Evolutionary conservation across 2,888 invertebrate species (phyloP), one percentile per base, ranked within the genome.

Genomic region (Idaea straminata): DNA sequence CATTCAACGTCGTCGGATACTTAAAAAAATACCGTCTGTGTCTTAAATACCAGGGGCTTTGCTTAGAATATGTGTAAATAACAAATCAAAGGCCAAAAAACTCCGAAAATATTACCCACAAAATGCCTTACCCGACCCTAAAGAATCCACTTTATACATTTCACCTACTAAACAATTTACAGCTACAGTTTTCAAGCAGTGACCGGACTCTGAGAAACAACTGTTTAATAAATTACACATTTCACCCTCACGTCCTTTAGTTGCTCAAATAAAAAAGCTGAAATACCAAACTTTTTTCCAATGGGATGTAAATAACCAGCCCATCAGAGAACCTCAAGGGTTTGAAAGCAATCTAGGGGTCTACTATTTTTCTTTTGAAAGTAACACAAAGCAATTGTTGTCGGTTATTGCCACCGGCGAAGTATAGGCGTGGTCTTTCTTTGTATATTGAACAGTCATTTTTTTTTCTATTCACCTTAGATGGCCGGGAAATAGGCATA

Each of bases 341-440:
- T 80, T 87, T 86, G 80, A 86, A 88, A 85, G 84, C 86, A 85
- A 87, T 87, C 85, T 83, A 80, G 75, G 76, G 80, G 79, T 80
- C 73, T 82, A 81, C 83, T 83, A 83, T 86, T 86, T 87, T 81
- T 80, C 83, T 86, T 86, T 87, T 83, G 79, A 84, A 79, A 77
- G 78, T 79, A 79, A 86, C 81, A 85, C 87, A 89, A 88, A 85
- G 87, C 88, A 79, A 87, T 88, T 87, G 86, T 88, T 77, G 80
- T 78, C 75, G 81, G 86, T 83, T 88, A 85, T 86, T 82, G 84
- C 82, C 80, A 82, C 84, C 82, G 82, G 80, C 73, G 69, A 75
- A 76, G 78, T 82, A 84, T 81, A 83, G 81, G 81, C 83, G 79
- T 78, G 77, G 78, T 79, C 75, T 81, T 79, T 75, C 71, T 70